Conservation (phyloP, 2,113 vertebrate genomes). For the Macrotis lagotis region DNA sequence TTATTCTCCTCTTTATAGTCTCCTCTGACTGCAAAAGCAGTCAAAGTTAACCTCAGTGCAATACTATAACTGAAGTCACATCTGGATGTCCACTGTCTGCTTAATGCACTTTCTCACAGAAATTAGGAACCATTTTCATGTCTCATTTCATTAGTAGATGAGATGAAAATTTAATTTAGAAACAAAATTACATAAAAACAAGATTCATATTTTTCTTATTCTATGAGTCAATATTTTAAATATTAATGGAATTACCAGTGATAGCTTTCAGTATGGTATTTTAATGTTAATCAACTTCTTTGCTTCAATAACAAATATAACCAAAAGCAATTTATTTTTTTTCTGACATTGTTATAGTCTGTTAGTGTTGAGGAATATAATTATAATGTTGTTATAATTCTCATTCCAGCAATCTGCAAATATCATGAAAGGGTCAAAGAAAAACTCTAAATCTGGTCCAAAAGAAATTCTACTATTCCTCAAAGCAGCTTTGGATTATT, state of each 20-base stretch:
- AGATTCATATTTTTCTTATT: background rate
- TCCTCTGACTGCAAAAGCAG: background rate
- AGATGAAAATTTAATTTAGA: constrained; percentile 79
- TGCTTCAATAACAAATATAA: background rate
- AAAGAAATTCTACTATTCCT: background rate
- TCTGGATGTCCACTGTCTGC: constrained; percentile 44
- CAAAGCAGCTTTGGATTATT: background rate
- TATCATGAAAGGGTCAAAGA: background rate
- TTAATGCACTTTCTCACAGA: constrained; percentile 51
- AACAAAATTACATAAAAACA: constrained; percentile 66
- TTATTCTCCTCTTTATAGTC: constrained; percentile 48
- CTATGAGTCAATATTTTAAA: constrained; percentile 14
- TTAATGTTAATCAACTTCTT: background rate
- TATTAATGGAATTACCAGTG: background rate
- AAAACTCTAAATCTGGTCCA: background rate
- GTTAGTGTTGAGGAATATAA: background rate
- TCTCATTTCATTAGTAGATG: constrained; percentile 77
- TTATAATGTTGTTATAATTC: background rate
- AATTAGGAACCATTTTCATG: constrained; percentile 68
- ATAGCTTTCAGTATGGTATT: background rate
- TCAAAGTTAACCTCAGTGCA: constrained; percentile 31
- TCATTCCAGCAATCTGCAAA: background rate
- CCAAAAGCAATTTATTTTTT: background rate
- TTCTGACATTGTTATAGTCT: background rate
- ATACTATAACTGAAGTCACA: constrained; percentile 24